Base-by-base conservation (phyloP, 2,113 vertebrate genomes). In the Catharus bicknelli region DNA sequence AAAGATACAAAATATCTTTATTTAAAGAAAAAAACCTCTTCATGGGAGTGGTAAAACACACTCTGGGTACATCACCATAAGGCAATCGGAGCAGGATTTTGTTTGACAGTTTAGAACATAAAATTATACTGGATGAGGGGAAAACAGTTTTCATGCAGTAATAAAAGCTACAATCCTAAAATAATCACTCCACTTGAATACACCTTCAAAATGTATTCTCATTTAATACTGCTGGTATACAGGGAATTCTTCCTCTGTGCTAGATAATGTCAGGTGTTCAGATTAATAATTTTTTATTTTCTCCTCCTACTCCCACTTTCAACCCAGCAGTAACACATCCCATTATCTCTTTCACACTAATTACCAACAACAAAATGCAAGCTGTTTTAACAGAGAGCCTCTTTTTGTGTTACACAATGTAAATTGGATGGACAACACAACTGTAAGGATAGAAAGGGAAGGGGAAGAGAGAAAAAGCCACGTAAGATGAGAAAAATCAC, bases 111-210 rank as follows among this genome's bases (percentile, higher is more conserved):
- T 88, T 53, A 63, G 43, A 86, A 67, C 53, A 62, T 55, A 74
- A 86, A 76, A 86, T 67, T 59, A 83, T 78, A 62, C 67, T 74
- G 29, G 30, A 48, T 77, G 38, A 76, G 61, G 11, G 21, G 17
- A 91, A 69, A 67, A 72, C 55, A 12, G 11, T 50, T 90, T 88
- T 81, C 57, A 40, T 48, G n/a, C 45, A 67, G 69, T 50, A 84
- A 64, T 70, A 92, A 83, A 83, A 42, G 32, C 57, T 57, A 30
- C 76, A 84, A 72, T 75, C 83, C 66, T 79, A 84, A 94, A 83
- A 90, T 81, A 86, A 95, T 86, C 64, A 70, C 57, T 32, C 45
- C 36, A 59, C 69, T 88, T 78, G 53, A 86, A 78, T 32, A 81
- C 15, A 78, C 14, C 45, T 68, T 79, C 50, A 57, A 88, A 93